Evolutionary conservation across 2,797 vertebrate species (phyloP), one percentile per base, ranked within the genome.

Genomic region (Triplophysa bombifrons): DNA sequence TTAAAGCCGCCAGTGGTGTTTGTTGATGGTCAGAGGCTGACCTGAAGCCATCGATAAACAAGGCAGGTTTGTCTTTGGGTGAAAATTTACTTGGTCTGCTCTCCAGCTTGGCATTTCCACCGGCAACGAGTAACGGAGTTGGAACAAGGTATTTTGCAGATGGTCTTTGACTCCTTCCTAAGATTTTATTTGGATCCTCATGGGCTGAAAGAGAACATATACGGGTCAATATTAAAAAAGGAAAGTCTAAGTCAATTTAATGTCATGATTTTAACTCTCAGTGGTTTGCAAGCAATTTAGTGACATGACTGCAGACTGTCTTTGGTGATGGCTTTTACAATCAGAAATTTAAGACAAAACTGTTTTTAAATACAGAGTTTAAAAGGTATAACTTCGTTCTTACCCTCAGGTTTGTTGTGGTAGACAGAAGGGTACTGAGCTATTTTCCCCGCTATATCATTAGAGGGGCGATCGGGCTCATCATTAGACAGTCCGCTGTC

Each of bases 401-500:
- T 46, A 89, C 88, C 82, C 1, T 79, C 50, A 41, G 46, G 55
- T 27, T 69, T 81, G 38, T 56, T 78, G 56, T 53, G 64, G 22
- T 19, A 30, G 9, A 12, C 14, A 19, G 79, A 64, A 16, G 12
- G 46, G 12, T 17, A 69, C 10, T 61, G 67, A 86, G 88, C 68
- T 90, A 89, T 85, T 74, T 1, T 81, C 12, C 83, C 53, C 16
- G 11, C 0, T 0, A 75, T 44, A 3, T 82, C 88, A 25, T 44
- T 87, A 34, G 51, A 0, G 3, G 6, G 44, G 1, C 85, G 81
- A 1, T 93, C 89, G 14, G 77, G 89, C 82, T 96, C 94, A 0
- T 95, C 94, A 0, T 92, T 93, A 38, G 96, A 96, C 56, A 96
- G 80, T 22, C 96, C 93, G 0, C 95, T 96, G 91, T 97, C 96